Conservation (phyloP, 2,797 vertebrate species). For the Thripadectes ignobilis region DNA sequence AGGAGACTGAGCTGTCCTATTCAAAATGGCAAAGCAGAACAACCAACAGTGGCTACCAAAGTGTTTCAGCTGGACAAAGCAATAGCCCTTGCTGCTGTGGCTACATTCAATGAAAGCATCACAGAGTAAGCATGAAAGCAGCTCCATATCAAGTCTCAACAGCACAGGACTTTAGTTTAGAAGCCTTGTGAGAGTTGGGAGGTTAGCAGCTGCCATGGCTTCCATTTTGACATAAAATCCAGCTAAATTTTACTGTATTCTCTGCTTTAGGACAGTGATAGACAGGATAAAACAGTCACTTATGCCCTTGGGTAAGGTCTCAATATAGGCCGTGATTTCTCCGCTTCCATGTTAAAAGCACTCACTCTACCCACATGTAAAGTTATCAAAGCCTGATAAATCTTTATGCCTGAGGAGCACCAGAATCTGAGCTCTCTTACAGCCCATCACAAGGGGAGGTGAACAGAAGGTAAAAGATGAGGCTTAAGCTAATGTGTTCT, state of each 20-base stretch:
- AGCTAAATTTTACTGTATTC: neutral
- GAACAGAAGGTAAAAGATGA: neutral
- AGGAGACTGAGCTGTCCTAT: neutral
- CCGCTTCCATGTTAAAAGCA: neutral
- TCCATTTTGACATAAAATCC: neutral
- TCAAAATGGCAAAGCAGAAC: neutral
- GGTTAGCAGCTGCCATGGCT: neutral
- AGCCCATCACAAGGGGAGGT: neutral
- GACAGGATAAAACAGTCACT: neutral
- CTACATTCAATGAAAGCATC: neutral
- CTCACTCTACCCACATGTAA: neutral
- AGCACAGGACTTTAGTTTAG: neutral
- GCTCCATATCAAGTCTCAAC: neutral
- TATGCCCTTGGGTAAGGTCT: neutral
- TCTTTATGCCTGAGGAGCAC: neutral
- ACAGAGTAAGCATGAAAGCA: neutral
- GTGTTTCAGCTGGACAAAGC: neutral
- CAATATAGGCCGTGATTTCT: neutral
- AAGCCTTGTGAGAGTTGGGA: neutral
- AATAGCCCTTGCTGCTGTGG: neutral
- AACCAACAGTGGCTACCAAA: neutral
- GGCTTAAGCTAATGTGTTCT: neutral
- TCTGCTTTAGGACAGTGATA: neutral
- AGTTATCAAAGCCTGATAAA: neutral
- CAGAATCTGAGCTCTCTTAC: neutral